phyloP scores from a whole-genome alignment of 2,888 invertebrate genomes.

The Nephrotoma appendiculata region DNA sequence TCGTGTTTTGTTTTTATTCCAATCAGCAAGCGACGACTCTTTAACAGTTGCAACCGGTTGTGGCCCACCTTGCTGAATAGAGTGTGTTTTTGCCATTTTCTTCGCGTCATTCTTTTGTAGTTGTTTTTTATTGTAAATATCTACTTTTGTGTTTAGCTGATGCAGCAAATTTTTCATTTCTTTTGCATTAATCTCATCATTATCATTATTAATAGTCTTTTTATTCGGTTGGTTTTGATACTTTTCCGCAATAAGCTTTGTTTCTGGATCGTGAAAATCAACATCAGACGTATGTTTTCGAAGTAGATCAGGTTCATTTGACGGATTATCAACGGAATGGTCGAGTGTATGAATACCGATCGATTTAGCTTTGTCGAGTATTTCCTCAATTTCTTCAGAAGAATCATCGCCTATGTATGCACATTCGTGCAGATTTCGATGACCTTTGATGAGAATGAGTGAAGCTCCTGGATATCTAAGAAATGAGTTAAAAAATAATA shows the following conservation, averaged over 20 bases:
- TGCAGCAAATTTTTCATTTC: conserved; percentile 23
- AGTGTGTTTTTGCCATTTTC: conserved; percentile 3
- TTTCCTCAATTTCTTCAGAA: conserved; percentile 57
- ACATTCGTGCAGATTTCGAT: conserved; percentile 61
- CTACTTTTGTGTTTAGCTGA: conserved; percentile 18
- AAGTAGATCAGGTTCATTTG: conserved; percentile 47
- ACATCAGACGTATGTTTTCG: conserved; percentile 45
- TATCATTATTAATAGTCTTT: conserved; percentile 7
- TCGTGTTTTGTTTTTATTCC: not conserved
- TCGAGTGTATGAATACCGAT: conserved; percentile 28
- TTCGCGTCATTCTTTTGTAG: conserved; percentile 24
- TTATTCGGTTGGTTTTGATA: conserved; percentile 3
- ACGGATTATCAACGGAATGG: conserved; percentile 32
- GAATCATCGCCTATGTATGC: conserved; percentile 71
- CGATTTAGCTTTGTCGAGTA: conserved; percentile 35
- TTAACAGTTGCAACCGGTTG: not conserved
- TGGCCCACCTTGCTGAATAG: not conserved
- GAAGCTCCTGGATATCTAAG: conserved; percentile 60
- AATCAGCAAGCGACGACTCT: not conserved
- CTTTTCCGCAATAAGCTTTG: conserved; percentile 14
- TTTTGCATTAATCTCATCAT: conserved; percentile 16
- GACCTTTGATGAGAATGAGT: conserved; percentile 59
- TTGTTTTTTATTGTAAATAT: conserved; percentile 18
- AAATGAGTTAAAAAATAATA: no score
- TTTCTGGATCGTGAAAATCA: conserved; percentile 42